A percentile compares a stretch with the other conserved stretches of the same genome.
These are phyloP conservation scores for Salarias fasciatus DNA, from an alignment of 2,797 vertebrate genomes.

Conservation along the genomic window DNA sequence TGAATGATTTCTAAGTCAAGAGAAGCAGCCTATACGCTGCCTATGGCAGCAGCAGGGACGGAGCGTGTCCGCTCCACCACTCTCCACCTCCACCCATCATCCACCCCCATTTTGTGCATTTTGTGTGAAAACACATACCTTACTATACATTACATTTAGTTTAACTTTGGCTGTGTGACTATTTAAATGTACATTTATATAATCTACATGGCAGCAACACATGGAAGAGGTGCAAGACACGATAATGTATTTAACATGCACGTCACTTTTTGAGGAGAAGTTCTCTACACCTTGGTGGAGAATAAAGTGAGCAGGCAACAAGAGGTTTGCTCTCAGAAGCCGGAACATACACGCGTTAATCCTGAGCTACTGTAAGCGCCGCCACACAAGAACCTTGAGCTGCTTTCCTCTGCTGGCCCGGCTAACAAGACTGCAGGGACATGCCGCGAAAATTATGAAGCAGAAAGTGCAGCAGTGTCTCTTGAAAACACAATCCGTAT, in stretches of 20 bases:
- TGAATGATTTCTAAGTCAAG: no score
- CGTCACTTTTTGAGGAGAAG: constrained; percentile 31
- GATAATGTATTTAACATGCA: constrained; percentile 24
- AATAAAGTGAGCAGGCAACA: constrained; percentile 57
- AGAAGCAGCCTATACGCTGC: no score
- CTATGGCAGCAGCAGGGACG: no score
- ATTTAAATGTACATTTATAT: constrained; percentile 9
- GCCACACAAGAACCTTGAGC: constrained; percentile 50
- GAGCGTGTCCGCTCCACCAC: no score
- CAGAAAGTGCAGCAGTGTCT: constrained; percentile 32
- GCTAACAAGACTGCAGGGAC: constrained; percentile 65
- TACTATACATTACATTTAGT: background rate
- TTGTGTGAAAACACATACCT: background rate
- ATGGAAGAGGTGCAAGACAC: constrained; percentile 14
- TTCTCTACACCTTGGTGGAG: constrained; percentile 25
- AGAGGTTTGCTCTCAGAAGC: constrained; percentile 41
- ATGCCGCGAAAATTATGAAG: constrained; percentile 28
- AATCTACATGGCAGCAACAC: background rate
- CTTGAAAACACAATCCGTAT: constrained; percentile 24
- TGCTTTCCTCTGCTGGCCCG: constrained; percentile 47
- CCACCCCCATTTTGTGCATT: background rate
- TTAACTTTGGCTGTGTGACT: constrained; percentile 2
- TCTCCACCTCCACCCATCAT: no score
- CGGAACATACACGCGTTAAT: constrained; percentile 61
- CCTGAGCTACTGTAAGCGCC: constrained; percentile 42